Evolutionary conservation across 2,113 vertebrate species (phyloP).

Genomic region (Mustela lutreola): DNA sequence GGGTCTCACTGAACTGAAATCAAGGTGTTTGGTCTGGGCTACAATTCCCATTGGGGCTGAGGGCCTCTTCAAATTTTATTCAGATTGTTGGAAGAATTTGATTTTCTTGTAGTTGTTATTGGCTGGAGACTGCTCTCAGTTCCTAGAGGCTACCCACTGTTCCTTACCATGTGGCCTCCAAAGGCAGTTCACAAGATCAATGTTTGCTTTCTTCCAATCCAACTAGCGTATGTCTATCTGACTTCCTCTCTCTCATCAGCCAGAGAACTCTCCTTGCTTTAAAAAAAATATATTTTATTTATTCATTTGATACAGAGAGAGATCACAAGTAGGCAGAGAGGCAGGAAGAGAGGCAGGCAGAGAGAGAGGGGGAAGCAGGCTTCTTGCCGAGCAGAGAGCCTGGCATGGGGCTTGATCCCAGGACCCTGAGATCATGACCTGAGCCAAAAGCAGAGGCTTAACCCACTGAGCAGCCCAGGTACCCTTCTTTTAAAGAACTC

Average conservation of each 20-base stretch:
- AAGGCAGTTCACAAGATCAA: conserved; percentile 15
- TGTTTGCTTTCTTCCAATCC: conserved; percentile 19
- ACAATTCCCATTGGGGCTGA: neutral
- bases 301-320: no score
- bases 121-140: neutral
- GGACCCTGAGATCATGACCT: no score
- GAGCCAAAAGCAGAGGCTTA: no score
- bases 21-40: neutral
- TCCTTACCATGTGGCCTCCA: neutral
- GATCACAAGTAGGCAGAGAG: no score
- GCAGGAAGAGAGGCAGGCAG: no score
- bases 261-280: neutral
- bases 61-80: neutral
- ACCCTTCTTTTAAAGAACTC: neutral
- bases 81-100: neutral
- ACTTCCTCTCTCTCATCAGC: neutral
- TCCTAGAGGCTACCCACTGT: neutral
- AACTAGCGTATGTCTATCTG: neutral
- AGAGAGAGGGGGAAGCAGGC: no score
- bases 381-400: no score
- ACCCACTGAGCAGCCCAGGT: no score
- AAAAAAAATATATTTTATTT: no score
- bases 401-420: no score
- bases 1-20: conserved; percentile 2
- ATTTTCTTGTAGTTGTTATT: conserved; percentile 20